Evolutionary conservation across 2,888 invertebrate species (phyloP).

Genomic region (Lithophane ornitopus): DNA sequence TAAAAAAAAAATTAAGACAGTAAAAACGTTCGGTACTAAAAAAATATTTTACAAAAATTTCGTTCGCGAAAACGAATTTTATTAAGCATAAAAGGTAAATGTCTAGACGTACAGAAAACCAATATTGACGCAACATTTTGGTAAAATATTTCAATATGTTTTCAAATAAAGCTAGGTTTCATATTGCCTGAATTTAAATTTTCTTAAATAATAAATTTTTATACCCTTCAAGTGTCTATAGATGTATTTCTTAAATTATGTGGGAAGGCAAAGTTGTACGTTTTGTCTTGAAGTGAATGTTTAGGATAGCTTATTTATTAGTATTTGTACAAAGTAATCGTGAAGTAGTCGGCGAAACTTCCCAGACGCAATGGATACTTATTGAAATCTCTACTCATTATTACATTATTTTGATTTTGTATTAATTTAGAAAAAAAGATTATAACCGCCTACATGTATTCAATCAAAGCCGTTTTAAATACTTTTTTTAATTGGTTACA

Average conservation of each 20-base stretch:
- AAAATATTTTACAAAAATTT: conserved; percentile 2
- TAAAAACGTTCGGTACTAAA: not conserved
- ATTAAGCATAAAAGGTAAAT: not conserved
- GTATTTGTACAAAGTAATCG: not conserved
- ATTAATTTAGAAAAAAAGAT: not conserved
- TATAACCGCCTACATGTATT: too few species aligned
- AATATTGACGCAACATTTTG: conserved; percentile 23
- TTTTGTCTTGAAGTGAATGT: not conserved
- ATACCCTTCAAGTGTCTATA: not conserved
- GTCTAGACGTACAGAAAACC: conserved; percentile 22
- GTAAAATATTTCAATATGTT: conserved; percentile 24
- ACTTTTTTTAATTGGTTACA: not conserved
- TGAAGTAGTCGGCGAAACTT: not conserved
- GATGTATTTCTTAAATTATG: not conserved
- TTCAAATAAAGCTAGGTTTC: conserved; percentile 9
- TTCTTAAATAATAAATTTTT: not conserved
- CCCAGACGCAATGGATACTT: too few species aligned
- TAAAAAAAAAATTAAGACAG: too few species aligned
- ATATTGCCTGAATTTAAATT: not conserved
- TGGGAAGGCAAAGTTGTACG: not conserved
- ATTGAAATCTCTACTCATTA: too few species aligned
- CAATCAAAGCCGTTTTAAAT: not conserved
- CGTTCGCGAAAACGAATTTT: not conserved
- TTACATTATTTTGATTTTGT: too few species aligned
- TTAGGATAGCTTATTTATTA: not conserved